Evolutionary conservation across 2,888 invertebrate species (phyloP).

Genomic region (Labia minor): DNA sequence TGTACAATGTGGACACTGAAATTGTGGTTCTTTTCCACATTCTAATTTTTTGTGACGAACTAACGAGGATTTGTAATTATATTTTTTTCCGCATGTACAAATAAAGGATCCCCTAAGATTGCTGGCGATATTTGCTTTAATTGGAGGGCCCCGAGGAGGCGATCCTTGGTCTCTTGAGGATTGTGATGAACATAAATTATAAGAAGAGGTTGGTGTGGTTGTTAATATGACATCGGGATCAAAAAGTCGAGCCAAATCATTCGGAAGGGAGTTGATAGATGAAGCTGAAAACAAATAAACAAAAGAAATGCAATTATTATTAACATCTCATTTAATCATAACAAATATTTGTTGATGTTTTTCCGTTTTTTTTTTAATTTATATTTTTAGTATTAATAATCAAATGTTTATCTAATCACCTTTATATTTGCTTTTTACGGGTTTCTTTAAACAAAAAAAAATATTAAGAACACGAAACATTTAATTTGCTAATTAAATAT

Average conservation of each 20-base stretch:
- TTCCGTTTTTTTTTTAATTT: too few species aligned
- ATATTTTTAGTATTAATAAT: too few species aligned
- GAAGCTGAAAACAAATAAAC: background rate
- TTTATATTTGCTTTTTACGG: too few species aligned
- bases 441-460: too few species aligned
- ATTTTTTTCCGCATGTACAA: constrained; percentile 22
- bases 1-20: constrained; percentile 24
- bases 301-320: background rate
- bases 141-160: background rate
- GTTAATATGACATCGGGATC: background rate
- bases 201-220: background rate
- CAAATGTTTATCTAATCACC: too few species aligned
- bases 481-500: too few species aligned
- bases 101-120: constrained; percentile 14
- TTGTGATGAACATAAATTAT: background rate
- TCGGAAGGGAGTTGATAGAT: background rate
- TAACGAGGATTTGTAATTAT: constrained; percentile 22
- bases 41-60: constrained; percentile 26
- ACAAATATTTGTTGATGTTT: too few species aligned
- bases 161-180: background rate
- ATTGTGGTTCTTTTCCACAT: constrained; percentile 29
- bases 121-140: background rate
- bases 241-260: background rate
- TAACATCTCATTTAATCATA: background rate
- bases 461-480: too few species aligned